Base-by-base conservation (phyloP, 2,113 vertebrate genomes). In the Ia io region DNA sequence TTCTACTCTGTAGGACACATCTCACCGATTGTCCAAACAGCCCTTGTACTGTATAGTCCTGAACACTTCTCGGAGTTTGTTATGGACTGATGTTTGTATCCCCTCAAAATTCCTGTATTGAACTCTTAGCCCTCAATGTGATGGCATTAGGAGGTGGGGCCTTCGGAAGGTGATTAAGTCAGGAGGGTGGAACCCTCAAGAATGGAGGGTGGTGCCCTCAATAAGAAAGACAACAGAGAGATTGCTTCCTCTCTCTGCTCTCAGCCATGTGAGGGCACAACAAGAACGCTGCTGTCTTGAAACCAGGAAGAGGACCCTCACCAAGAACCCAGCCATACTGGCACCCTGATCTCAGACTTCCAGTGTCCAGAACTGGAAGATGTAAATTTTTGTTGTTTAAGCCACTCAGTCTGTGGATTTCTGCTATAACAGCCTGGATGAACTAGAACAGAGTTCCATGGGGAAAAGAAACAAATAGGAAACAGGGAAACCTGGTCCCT, bases 1-100 rank as follows among this genome's bases (percentile, higher is more conserved):
- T 67, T 32, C 35, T 9, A 0, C 8, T 22, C 5, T 7, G 1
- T 3, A 22, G 16, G 56, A 1, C 40, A 14, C 53, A 10, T 40
- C 88, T 69, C 10, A 14, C 13, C n/a, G n/a, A 32, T 8, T 67
- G 47, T 82, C 88, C 59, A 59, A 3, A 20, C 10, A 23, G 77
- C 23, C 42, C 42, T n/a, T 30, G 49, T 4, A 11, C 35, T 20
- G 40, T n/a, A 47, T 3, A 35, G 74, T 83, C 82, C 61, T 37
- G 17, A 89, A 76, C 44, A 44, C 2, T 42, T 32, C 28, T 0
- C 49, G 37, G 44, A 37, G 2, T 56, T 47, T 53, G 67, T 37
- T 37, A 59, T 14, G 37, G 47, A 67, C 28, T 44, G 69, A 59
- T 56, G 28, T 69, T n/a, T 40, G 22, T 56, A 32, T 61, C 61